Conservation (phyloP, 2,797 vertebrate species). For the Orestias chungarensis region DNA sequence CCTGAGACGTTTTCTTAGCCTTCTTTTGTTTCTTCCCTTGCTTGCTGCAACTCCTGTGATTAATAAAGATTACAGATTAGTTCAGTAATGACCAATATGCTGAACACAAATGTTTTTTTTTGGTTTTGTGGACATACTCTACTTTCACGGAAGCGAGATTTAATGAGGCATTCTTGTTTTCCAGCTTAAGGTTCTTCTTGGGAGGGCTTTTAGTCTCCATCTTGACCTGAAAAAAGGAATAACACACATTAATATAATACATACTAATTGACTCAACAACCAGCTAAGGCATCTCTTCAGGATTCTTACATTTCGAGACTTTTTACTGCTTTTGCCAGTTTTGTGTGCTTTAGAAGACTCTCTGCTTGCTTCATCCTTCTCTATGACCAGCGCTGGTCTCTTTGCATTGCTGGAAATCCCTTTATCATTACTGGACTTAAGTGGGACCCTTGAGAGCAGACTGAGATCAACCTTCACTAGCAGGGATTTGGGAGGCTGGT, state of each 20-base stretch:
- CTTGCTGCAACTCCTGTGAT: constrained; percentile 61
- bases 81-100: neutral
- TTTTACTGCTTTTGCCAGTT: constrained; percentile 73
- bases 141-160: constrained; percentile 69
- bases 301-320: constrained; percentile 64
- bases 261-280: neutral
- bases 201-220: constrained; percentile 69
- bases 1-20: constrained; percentile 55
- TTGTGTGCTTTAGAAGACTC: constrained; percentile 31
- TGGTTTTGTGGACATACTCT: constrained; percentile 81
- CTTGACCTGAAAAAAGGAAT: constrained; percentile 74
- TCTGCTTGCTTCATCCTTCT: constrained; percentile 53
- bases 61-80: constrained; percentile 6
- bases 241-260: constrained; percentile 7
- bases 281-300: neutral
- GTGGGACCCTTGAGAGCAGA: constrained; percentile 85
- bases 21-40: constrained; percentile 70
- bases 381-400: constrained; percentile 48
- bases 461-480: constrained; percentile 88
- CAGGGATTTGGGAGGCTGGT: constrained; percentile 53
- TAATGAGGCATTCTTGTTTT: constrained; percentile 77
- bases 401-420: constrained; percentile 53
- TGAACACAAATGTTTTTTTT: neutral
- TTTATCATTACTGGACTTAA: constrained; percentile 51
- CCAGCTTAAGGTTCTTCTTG: constrained; percentile 84